These are phyloP conservation scores for Herpailurus yagouaroundi DNA, from an alignment of 2,113 vertebrate species.

Conservation along the genomic window DNA sequence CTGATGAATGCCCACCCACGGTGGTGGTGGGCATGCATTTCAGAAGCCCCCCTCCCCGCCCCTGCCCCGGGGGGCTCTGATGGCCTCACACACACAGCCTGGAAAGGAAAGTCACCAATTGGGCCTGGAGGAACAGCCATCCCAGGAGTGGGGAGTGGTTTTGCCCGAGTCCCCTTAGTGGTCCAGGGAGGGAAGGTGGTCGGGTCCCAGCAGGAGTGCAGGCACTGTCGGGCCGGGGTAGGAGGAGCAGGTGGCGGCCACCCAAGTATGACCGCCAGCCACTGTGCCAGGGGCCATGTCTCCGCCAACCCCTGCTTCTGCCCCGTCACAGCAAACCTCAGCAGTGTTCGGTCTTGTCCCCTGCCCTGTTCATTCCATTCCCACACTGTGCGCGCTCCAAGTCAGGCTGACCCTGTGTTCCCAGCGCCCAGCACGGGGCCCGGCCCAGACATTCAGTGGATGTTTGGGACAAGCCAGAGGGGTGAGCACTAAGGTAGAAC, in stretches of 20 bases:
- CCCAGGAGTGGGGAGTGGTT: not conserved
- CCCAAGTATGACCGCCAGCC: not conserved
- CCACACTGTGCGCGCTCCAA: not conserved
- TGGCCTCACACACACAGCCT: not conserved
- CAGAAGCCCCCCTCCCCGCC: no score
- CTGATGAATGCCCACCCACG: not conserved
- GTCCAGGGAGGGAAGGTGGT: not conserved
- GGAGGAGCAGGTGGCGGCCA: no score
- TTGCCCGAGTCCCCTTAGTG: not conserved
- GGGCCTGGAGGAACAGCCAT: not conserved
- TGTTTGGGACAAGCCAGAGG: not conserved
- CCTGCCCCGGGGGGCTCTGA: not conserved
- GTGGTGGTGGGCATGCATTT: not conserved
- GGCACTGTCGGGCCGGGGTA: not conserved
- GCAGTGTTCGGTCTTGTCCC: not conserved
- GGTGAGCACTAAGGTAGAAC: accelerated
- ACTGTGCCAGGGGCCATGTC: accelerated
- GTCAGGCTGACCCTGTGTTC: not conserved
- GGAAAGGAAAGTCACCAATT: not conserved
- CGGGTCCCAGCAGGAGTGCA: not conserved
- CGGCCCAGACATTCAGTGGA: not conserved
- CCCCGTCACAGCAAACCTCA: not conserved
- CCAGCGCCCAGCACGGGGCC: not conserved
- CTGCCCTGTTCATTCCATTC: not conserved
- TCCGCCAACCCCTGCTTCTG: not conserved